Evolutionary conservation across 2,113 vertebrate genomes (phyloP).

Genomic region (Eurypyga helias): DNA sequence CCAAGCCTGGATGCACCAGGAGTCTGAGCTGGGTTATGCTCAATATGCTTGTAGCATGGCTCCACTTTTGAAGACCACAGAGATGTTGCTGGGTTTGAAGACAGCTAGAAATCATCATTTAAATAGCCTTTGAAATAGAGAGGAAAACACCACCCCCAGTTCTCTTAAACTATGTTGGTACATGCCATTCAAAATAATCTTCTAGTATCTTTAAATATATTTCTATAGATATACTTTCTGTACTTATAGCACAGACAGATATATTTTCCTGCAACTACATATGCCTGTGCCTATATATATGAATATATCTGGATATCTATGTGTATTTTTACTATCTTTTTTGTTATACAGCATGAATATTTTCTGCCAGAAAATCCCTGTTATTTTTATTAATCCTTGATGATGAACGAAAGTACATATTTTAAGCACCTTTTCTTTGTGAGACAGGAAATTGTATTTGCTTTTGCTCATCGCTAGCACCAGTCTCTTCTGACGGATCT

Average conservation of each 20-base stretch:
- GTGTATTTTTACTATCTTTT: neutral
- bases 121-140: neutral
- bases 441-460: conserved; percentile 46
- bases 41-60: rapidly evolving
- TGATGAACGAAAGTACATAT: neutral
- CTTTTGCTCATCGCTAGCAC: neutral
- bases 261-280: neutral
- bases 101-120: neutral
- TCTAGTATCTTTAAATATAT: neutral
- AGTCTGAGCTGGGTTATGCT: rapidly evolving
- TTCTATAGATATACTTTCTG: neutral
- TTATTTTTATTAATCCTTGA: conserved; percentile 15
- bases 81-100: neutral
- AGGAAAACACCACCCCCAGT: neutral
- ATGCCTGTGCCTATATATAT: neutral
- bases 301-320: neutral
- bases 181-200: neutral
- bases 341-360: neutral
- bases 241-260: neutral
- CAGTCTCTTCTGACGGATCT: neutral
- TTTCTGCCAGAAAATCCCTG: neutral
- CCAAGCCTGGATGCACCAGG: rapidly evolving
- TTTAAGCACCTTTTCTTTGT: neutral
- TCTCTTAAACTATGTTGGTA: neutral
- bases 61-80: neutral